Percentiles rank a stretch among this genome's conserved stretches.
These are phyloP conservation scores for Leptinotarsa rubiginosa DNA, from an alignment of 2,888 invertebrate genomes.

Conservation along the genomic window DNA sequence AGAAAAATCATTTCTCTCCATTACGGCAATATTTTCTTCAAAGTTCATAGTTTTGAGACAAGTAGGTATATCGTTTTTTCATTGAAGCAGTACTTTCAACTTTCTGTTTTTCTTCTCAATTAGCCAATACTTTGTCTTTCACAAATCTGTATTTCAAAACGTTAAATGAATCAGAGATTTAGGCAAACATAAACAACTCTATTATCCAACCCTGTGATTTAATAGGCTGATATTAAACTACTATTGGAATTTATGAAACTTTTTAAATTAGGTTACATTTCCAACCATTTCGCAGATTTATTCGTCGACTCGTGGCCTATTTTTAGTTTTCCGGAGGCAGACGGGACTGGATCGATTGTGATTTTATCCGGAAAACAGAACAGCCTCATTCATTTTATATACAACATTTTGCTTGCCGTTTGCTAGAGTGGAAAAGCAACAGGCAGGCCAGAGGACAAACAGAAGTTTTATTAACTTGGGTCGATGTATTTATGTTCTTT, in stretches of 20 bases:
- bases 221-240: no score
- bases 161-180: no score
- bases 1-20: no score
- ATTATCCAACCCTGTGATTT: no score
- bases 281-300: slow-evolving; percentile 4
- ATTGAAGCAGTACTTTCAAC: no score
- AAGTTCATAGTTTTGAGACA: no score
- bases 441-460: background rate
- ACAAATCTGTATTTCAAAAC: no score
- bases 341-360: slow-evolving; percentile 15
- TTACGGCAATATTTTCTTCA: no score
- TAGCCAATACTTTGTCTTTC: no score
- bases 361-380: slow-evolving; percentile 16
- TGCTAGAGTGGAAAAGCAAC: background rate
- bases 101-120: no score
- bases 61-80: no score
- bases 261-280: background rate
- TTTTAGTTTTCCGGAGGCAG: slow-evolving; percentile 12
- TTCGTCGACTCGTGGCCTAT: slow-evolving; percentile 13
- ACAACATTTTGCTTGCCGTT: slow-evolving; percentile 4
- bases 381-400: slow-evolving; percentile 6
- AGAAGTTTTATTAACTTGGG: background rate
- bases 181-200: no score
- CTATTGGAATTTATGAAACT: background rate
- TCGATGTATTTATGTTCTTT: background rate